phyloP scores from a whole-genome alignment of 2,113 vertebrate genomes.

The Malurus elegans region DNA sequence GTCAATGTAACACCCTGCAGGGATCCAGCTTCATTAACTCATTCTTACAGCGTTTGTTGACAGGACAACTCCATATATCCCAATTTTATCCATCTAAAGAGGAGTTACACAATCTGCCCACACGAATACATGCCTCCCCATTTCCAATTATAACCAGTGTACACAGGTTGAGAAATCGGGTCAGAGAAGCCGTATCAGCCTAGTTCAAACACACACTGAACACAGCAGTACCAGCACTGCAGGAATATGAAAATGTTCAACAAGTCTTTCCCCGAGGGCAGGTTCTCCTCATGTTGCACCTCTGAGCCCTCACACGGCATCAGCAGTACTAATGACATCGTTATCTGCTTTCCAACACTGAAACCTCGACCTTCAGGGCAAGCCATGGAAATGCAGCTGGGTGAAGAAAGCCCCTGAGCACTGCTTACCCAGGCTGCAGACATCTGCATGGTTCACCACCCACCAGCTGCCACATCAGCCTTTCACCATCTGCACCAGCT shows the following conservation, averaged over 20 bases:
- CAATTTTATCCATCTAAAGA: background rate
- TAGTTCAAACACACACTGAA: background rate
- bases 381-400: background rate
- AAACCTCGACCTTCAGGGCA: background rate
- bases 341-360: background rate
- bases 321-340: background rate
- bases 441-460: background rate
- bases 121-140: background rate
- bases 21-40: background rate
- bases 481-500: background rate
- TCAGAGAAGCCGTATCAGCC: background rate
- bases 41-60: background rate
- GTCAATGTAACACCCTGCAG: background rate
- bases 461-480: background rate
- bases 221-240: background rate
- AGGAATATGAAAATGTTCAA: background rate
- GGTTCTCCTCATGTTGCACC: background rate
- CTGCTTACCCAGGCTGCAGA: background rate
- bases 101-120: background rate
- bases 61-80: background rate
- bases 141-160: background rate
- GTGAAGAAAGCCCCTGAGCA: background rate
- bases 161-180: background rate
- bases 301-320: background rate
- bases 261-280: background rate